Evolutionary conservation across 2,888 invertebrate species (phyloP), one percentile per base, ranked within the genome.

Genomic region (Pristionchus arcanus): DNA sequence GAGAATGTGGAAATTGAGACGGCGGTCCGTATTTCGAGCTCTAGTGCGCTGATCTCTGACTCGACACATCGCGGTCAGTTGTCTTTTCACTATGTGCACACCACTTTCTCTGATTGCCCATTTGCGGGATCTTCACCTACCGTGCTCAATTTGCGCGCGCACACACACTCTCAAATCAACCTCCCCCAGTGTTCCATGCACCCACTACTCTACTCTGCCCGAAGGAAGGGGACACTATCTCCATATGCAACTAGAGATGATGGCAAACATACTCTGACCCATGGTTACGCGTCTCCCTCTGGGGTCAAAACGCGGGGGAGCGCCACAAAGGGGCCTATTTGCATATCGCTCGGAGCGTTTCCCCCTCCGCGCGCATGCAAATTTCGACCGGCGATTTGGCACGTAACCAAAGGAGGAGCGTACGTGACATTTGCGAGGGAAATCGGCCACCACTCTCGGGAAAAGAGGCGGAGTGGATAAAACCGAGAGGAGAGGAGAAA

Each of bases 361-460:
- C 63, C 21, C 25, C 5, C 28, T n/a, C n/a, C n/a, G n/a, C n/a
- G n/a, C 74, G 11, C 81, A 81, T 81, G 81, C 81, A 81, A 81
- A 81, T 81, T 81, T 81, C 81, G 21, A n/a, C 81, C 49, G 19
- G 31, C 74, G 74, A 42, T 81, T 53, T 16, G 21, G 81, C 81
- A 81, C 81, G 81, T 81, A 81, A 16, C n/a, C 68, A 31, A 31
- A 31, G 31, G 37, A 31, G 37, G 74, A 31, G 49, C 81, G 15
- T 81, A 81, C 81, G 81, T 81, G 81, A 31, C 15, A 11, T 1
- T 7, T 81, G 49, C n/a, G 19, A 81, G 42, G 49, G 81, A 81
- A 81, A 42, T 21, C n/a, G n/a, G n/a, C n/a, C n/a, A n/a, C n/a
- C n/a, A n/a, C 34, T 21, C 21, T 37, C 37, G 77, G n/a, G 77